Conservation (phyloP, 2,888 invertebrate species). For the Amblyjoppa fuscipennis region DNA sequence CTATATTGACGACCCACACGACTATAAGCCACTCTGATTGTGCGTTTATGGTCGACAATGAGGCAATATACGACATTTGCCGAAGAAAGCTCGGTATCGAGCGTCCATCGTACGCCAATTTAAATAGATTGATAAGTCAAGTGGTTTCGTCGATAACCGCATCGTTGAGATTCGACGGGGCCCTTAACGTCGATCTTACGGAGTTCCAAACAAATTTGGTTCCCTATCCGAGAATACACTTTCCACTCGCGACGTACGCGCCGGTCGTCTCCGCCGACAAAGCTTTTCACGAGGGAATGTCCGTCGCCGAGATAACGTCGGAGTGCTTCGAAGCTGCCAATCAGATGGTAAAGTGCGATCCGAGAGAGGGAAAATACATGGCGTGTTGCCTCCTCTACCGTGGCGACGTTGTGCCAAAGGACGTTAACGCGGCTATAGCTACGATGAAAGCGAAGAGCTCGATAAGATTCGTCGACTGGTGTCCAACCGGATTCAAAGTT, state of each 20-base stretch:
- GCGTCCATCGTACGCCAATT: constrained; percentile 93
- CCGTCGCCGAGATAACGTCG: constrained; percentile 93
- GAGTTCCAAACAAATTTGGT: constrained; percentile 95
- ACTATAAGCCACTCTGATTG: constrained; percentile 95
- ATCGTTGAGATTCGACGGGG: constrained; percentile 88
- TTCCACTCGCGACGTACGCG: constrained; percentile 90
- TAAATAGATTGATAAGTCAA: constrained; percentile 93
- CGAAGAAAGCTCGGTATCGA: constrained; percentile 93
- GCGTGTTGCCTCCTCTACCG: constrained; percentile 94
- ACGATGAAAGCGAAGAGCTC: constrained; percentile 91
- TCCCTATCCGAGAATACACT: constrained; percentile 89
- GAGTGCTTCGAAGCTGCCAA: constrained; percentile 95
- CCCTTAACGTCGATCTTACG: constrained; percentile 94
- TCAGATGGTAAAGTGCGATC: constrained; percentile 97
- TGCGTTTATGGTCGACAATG: constrained; percentile 97
- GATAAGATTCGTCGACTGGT: constrained; percentile 97
- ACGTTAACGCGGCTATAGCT: constrained; percentile 94
- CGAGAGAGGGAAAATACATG: constrained; percentile 95
- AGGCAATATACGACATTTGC: constrained; percentile 98
- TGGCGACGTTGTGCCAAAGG: constrained; percentile 96
- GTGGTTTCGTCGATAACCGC: constrained; percentile 88
- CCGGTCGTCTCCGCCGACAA: constrained; percentile 91
- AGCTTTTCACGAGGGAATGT: constrained; percentile 91
- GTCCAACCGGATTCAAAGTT: constrained; percentile 96
- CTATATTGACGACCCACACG: constrained; percentile 95